These are phyloP conservation scores for Lophura nycthemera DNA, from an alignment of 2,113 vertebrate species.

Conservation along the genomic window DNA sequence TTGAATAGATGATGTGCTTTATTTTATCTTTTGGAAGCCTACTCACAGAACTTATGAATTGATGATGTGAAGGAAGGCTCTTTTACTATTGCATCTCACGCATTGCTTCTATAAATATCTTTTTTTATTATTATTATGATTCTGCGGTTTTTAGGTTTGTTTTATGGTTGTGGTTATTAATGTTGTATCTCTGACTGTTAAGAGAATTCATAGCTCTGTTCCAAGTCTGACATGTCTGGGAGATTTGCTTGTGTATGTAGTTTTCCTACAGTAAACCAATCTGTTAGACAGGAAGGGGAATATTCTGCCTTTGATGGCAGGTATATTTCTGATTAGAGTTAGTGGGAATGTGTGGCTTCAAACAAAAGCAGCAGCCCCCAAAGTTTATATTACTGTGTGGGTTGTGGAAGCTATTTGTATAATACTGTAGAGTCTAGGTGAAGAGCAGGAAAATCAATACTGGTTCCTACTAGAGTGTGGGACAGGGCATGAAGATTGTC, in stretches of 20 bases:
- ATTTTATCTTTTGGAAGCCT: slow-evolving; percentile 28
- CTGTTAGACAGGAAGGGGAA: slow-evolving; percentile 23
- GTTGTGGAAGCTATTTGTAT: not conserved
- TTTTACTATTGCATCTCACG: slow-evolving; percentile 42
- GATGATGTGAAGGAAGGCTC: not conserved
- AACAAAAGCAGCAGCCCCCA: not conserved
- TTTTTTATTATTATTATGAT: slow-evolving; percentile 40
- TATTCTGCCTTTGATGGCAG: not conserved
- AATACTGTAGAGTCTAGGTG: not conserved
- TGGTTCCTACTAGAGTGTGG: not conserved
- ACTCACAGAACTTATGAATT: slow-evolving; percentile 26
- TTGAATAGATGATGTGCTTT: not conserved
- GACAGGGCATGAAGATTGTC: not conserved
- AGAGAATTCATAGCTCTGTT: slow-evolving; percentile 51
- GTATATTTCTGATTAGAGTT: slow-evolving; percentile 24
- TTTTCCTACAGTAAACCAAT: slow-evolving; percentile 54
- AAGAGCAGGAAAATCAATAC: not conserved
- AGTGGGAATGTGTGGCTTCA: slow-evolving; percentile 14
- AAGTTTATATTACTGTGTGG: not conserved
- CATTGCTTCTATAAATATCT: slow-evolving; percentile 37
- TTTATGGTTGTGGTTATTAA: slow-evolving; percentile 66
- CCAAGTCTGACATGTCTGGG: slow-evolving; percentile 36
- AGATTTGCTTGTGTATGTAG: slow-evolving; percentile 51
- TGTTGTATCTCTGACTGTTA: slow-evolving; percentile 36
- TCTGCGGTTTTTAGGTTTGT: slow-evolving; percentile 56